These are phyloP conservation scores for Nyctereutes procyonoides DNA, from an alignment of 2,113 vertebrate genomes.

Conservation along the genomic window DNA sequence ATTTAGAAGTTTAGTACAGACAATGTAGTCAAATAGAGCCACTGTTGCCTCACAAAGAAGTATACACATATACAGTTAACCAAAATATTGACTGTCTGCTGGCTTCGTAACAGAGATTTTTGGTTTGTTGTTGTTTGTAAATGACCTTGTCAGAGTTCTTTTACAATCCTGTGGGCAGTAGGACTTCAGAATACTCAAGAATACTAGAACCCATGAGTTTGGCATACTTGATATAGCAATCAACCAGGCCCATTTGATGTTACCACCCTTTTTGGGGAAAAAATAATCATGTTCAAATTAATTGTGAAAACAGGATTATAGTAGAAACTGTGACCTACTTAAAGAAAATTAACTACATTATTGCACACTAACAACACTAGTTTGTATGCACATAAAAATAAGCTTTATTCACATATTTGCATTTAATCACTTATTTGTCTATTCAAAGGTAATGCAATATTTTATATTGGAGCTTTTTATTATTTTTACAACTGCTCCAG, in stretches of 20 bases:
- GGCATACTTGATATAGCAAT: background rate
- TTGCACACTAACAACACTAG: background rate
- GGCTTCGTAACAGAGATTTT: conserved; percentile 1
- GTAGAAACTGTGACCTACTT: background rate
- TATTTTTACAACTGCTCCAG: background rate
- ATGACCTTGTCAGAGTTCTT: background rate
- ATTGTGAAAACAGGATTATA: background rate
- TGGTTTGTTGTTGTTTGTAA: conserved; percentile 3
- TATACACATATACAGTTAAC: background rate
- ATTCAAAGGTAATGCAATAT: background rate
- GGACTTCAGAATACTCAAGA: background rate
- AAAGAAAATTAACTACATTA: background rate
- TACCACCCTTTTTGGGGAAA: background rate
- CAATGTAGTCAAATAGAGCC: background rate
- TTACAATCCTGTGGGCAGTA: background rate
- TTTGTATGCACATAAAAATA: background rate
- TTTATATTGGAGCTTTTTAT: conserved; percentile 37
- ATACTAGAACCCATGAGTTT: conserved; percentile 3
- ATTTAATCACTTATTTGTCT: conserved; percentile 56
- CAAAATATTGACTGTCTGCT: background rate
- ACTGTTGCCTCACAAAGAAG: background rate
- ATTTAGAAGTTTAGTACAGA: background rate
- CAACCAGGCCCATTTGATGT: background rate
- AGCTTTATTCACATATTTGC: background rate
- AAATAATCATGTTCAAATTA: background rate